A percentile compares a stretch with the other conserved stretches of the same genome.
Evolutionary conservation across 1,140 invertebrate genomes (phyloP).

Genomic region (Euwallacea fornicatus): DNA sequence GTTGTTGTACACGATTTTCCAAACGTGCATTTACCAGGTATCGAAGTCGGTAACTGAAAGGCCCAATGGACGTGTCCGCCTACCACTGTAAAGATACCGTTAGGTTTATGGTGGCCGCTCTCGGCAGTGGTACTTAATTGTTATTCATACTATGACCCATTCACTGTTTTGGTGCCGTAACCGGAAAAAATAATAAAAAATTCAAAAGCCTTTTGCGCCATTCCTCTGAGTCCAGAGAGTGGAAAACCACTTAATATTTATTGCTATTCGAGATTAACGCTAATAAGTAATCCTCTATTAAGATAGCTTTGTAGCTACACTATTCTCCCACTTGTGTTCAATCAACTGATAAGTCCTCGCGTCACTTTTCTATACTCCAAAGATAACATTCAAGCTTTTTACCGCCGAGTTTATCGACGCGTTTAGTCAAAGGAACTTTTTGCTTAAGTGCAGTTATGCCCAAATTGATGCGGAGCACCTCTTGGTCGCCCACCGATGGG

Average conservation of each 20-base stretch:
- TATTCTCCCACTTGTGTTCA: not conserved
- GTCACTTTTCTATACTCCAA: not conserved
- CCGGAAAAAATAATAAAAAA: too few species aligned
- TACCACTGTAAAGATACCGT: constrained; percentile 2
- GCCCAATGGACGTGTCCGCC: not conserved
- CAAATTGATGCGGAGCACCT: not conserved
- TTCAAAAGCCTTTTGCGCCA: too few species aligned
- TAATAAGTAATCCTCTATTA: constrained; percentile 14
- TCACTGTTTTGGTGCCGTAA: not conserved
- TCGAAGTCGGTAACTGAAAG: not conserved
- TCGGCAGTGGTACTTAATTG: constrained; percentile 13
- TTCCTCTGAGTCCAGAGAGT: not conserved
- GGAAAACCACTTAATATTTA: constrained; percentile 9
- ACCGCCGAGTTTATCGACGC: not conserved
- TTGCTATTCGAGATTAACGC: not conserved
- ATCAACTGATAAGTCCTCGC: constrained; percentile 1
- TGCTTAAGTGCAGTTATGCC: not conserved
- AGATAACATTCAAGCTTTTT: not conserved
- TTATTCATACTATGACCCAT: constrained; percentile 5
- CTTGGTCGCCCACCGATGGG: not conserved
- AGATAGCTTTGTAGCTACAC: constrained; percentile 17
- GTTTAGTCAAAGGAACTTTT: not conserved
- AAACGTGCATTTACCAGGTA: not conserved
- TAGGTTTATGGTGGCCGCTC: not conserved
- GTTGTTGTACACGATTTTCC: constrained; percentile 8